phyloP scores from a whole-genome alignment of 2,888 invertebrate genomes.

The Andrena flavipes region DNA sequence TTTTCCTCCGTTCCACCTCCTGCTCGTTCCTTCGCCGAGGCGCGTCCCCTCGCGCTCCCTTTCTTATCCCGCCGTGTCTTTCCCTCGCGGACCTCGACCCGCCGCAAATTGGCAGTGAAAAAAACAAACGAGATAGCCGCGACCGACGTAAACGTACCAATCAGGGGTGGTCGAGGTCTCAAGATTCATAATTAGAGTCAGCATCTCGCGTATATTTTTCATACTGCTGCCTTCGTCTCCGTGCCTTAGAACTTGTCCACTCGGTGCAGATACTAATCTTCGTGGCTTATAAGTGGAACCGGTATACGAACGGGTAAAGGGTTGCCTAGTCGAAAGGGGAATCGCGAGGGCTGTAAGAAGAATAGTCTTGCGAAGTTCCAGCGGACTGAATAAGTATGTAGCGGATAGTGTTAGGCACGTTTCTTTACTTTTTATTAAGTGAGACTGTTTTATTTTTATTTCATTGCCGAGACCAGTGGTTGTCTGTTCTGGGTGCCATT shows the following conservation, averaged over 20 bases:
- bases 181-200: conserved; percentile 60
- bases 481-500: no score
- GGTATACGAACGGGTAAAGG: neutral
- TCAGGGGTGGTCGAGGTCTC: conserved; percentile 56
- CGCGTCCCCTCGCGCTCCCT: conserved; percentile 10
- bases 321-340: neutral
- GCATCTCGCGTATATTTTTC: conserved; percentile 13
- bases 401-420: no score
- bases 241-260: neutral
- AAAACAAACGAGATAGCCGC: conserved; percentile 46
- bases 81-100: conserved; percentile 16
- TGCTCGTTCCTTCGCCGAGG: conserved; percentile 17
- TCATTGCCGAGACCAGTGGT: no score
- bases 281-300: neutral
- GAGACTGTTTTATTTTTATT: no score
- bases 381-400: no score
- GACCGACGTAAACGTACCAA: conserved; percentile 56
- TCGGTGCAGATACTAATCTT: neutral
- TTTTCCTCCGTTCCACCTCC: conserved; percentile 31
- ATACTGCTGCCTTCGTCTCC: neutral
- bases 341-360: neutral
- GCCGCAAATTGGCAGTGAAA: conserved; percentile 66
- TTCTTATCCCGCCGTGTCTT: conserved; percentile 36
- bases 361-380: no score
- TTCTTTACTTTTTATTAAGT: no score